phyloP scores from a whole-genome alignment of 1,140 invertebrate genomes.

The Aphaenogaster ashmeadi region DNA sequence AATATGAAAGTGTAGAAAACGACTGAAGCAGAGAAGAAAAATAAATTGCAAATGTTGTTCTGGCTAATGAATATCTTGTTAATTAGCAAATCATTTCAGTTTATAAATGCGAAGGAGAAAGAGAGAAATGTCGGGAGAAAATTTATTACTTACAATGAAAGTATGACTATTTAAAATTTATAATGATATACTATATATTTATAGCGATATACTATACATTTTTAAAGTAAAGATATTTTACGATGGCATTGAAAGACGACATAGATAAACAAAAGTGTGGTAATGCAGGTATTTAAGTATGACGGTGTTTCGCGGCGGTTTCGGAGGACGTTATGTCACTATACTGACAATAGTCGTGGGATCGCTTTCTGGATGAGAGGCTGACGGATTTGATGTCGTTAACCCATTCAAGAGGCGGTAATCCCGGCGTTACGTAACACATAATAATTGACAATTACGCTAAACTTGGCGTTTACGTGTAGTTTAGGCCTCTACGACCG shows the following conservation, averaged over 20 bases:
- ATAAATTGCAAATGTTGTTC: not conserved
- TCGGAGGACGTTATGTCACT: constrained; percentile 42
- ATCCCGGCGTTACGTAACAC: constrained; percentile 70
- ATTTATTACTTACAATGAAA: not conserved
- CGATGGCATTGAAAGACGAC: not conserved
- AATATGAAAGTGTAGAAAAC: constrained; percentile 13
- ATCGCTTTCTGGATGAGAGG: constrained; percentile 54
- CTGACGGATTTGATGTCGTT: constrained; percentile 63
- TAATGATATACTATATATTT: not conserved
- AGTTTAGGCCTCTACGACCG: not conserved
- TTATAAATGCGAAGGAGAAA: not conserved
- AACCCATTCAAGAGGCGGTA: constrained; percentile 67
- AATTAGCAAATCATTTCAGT: not conserved
- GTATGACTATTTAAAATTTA: not conserved
- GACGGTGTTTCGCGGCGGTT: not conserved
- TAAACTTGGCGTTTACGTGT: constrained; percentile 74
- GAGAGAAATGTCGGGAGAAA: not conserved
- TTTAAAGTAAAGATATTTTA: not conserved
- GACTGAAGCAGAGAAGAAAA: not conserved
- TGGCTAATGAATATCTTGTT: not conserved
- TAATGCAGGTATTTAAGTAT: constrained; percentile 26
- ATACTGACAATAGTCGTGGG: constrained; percentile 53
- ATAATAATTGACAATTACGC: constrained; percentile 80
- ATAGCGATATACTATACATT: not conserved
- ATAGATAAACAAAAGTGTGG: constrained; percentile 32